These are phyloP conservation scores for Tachypleus tridentatus DNA, from an alignment of 1,140 invertebrate species.

Conservation along the genomic window DNA sequence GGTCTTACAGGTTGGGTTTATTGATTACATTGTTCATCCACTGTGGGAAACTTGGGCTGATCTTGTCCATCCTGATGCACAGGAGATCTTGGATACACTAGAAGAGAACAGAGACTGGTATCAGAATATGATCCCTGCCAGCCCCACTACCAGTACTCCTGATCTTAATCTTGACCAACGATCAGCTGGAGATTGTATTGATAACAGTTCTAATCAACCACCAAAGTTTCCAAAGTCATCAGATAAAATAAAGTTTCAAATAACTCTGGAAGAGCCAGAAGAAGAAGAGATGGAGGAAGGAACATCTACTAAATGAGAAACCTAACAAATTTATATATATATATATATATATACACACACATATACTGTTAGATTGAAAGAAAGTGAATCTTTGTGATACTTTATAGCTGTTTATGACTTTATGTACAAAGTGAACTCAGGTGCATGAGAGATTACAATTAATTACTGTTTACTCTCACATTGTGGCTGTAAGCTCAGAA, in stretches of 20 bases:
- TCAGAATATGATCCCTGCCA: constrained; percentile 55
- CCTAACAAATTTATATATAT: too few species aligned
- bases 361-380: too few species aligned
- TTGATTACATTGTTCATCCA: constrained; percentile 98
- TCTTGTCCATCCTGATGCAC: constrained; percentile 94
- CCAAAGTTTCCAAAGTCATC: constrained; percentile 34
- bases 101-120: constrained; percentile 99
- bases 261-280: constrained; percentile 70
- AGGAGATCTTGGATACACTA: constrained; percentile 91
- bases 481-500: too few species aligned
- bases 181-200: constrained; percentile 1
- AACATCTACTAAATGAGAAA: too few species aligned
- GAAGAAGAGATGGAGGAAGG: constrained; percentile 22
- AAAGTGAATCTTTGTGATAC: too few species aligned
- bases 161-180: neutral
- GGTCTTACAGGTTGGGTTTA: constrained; percentile 69
- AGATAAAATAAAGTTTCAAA: constrained; percentile 41
- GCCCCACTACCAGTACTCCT: constrained; percentile 33
- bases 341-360: too few species aligned
- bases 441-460: too few species aligned
- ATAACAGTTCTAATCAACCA: neutral
- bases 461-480: too few species aligned
- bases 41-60: constrained; percentile 99
- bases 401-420: too few species aligned
- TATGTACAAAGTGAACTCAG: too few species aligned